phyloP scores from a whole-genome alignment of 2,113 vertebrate species.

The Ptyas mucosa region DNA sequence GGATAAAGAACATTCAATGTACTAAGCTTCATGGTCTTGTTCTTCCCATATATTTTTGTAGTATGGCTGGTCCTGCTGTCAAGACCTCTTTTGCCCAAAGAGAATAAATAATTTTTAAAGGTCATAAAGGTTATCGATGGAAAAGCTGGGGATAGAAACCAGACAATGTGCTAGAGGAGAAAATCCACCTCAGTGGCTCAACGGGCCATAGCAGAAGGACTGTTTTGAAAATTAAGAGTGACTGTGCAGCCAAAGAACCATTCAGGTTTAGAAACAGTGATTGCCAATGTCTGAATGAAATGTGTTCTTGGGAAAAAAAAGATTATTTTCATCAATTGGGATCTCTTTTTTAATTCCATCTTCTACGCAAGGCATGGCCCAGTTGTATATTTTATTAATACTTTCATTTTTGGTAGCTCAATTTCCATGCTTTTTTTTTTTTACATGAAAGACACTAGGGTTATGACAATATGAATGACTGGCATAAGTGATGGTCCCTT shows the following conservation, averaged over 20 bases:
- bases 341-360: not conserved
- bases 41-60: conserved; percentile 8
- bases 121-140: not conserved
- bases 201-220: not conserved
- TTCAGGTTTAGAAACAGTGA: conserved; percentile 22
- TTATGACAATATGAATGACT: not conserved
- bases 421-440: conserved; percentile 8
- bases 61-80: not conserved
- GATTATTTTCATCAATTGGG: not conserved
- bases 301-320: conserved; percentile 3
- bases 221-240: conserved; percentile 34
- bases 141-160: conserved; percentile 21
- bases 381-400: conserved; percentile 19
- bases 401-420: not conserved
- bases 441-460: not conserved
- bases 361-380: not conserved
- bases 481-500: not conserved
- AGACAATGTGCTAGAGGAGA: conserved; percentile 8
- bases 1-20: not conserved
- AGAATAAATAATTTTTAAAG: conserved; percentile 25
- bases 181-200: conserved; percentile 25
- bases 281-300: conserved; percentile 39
- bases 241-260: conserved; percentile 7
- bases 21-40: conserved; percentile 4
- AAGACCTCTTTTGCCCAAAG: conserved; percentile 23